phyloP scores from a whole-genome alignment of 1,140 invertebrate species.

The Lucilia cuprina region DNA sequence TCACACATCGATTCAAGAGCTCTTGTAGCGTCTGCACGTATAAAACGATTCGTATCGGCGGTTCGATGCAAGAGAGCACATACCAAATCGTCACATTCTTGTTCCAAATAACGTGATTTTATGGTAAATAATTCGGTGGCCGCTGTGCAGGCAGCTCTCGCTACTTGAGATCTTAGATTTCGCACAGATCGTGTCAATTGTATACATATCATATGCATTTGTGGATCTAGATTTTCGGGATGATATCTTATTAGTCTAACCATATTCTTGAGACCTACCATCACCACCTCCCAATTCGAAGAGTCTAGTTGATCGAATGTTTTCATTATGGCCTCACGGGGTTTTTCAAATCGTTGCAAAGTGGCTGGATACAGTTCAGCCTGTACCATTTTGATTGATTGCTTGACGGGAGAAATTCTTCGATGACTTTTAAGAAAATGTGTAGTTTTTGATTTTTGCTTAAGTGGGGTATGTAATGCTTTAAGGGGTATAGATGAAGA shows the following conservation, averaged over 20 bases:
- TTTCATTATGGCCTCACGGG: conserved; percentile 70
- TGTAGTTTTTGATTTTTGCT: conserved; percentile 55
- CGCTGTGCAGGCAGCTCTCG: conserved; percentile 81
- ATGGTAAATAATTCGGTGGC: conserved; percentile 78
- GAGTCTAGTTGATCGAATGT: conserved; percentile 73
- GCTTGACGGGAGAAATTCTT: conserved; percentile 56
- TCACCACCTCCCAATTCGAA: conserved; percentile 85
- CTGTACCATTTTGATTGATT: conserved; percentile 52
- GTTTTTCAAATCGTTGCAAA: conserved; percentile 65
- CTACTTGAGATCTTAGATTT: conserved; percentile 90
- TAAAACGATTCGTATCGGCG: conserved; percentile 91
- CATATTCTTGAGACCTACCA: conserved; percentile 77
- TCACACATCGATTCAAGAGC: conserved; percentile 83
- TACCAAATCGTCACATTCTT: conserved; percentile 87
- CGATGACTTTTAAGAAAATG: conserved; percentile 49
- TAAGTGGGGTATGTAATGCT: conserved; percentile 45
- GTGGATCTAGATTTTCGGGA: conserved; percentile 70
- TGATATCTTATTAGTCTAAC: conserved; percentile 77
- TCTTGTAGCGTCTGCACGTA: conserved; percentile 84
- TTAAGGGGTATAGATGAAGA: conserved; percentile 36
- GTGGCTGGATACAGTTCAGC: conserved; percentile 53
- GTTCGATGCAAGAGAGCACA: conserved; percentile 82
- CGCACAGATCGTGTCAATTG: conserved; percentile 78
- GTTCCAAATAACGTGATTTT: conserved; percentile 76
- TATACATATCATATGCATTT: conserved; percentile 71